A percentile compares a stretch with the other conserved stretches of the same genome.
phyloP scores from a whole-genome alignment of 2,888 invertebrate species.

The Drosophila atroscutellata region DNA sequence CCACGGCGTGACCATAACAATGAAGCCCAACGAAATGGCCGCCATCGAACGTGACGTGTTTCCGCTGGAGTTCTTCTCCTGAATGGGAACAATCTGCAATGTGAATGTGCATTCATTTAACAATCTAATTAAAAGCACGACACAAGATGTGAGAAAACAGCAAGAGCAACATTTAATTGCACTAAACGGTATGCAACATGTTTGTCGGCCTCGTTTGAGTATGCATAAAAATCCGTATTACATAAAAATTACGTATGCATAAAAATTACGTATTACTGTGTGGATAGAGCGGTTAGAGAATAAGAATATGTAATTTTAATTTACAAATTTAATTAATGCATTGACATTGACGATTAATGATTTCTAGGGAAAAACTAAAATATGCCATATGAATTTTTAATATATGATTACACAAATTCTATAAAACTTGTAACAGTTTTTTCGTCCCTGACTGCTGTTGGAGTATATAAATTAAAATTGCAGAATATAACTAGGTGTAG shows the following conservation, averaged over 20 bases:
- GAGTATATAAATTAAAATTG: not conserved
- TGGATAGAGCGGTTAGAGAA: not conserved
- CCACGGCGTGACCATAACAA: slow-evolving; percentile 96
- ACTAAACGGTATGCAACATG: slow-evolving; percentile 1
- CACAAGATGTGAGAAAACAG: not conserved
- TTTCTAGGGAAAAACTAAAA: not conserved
- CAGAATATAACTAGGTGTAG: not conserved
- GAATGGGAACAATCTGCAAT: slow-evolving; percentile 84
- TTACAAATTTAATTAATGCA: not conserved
- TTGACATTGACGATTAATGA: not conserved
- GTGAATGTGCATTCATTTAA: slow-evolving; percentile 15
- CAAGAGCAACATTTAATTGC: slow-evolving; percentile 1
- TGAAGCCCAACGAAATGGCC: slow-evolving; percentile 95
- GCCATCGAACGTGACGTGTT: slow-evolving; percentile 95
- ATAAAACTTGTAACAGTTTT: not conserved
- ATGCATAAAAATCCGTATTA: not conserved
- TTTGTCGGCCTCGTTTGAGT: slow-evolving; percentile 3
- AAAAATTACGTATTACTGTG: too few species aligned
- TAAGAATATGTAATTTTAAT: not conserved
- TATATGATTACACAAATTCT: not conserved
- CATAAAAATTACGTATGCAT: too few species aligned
- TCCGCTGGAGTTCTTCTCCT: slow-evolving; percentile 88
- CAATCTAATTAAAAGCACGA: slow-evolving; percentile 32
- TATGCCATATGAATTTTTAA: not conserved
- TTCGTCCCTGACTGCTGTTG: not conserved